Evolutionary conservation across 2,888 invertebrate genomes (phyloP).

Genomic region (Heliconius cydno): DNA sequence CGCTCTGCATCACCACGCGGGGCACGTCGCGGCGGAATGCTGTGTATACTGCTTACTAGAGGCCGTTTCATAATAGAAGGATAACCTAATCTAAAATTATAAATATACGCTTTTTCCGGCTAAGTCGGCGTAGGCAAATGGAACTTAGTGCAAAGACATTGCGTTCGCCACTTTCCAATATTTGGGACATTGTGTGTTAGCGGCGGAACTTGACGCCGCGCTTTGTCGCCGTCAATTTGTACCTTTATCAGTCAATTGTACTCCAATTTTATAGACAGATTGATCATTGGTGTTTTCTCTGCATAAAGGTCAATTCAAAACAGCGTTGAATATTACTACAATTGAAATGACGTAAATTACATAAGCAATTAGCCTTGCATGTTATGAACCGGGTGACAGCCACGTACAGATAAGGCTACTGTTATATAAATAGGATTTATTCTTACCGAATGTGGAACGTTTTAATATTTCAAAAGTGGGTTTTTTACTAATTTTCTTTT

Average conservation of each 20-base stretch:
- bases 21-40: background rate
- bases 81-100: background rate
- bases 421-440: constrained; percentile 9
- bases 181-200: too few species aligned
- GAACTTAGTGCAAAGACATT: too few species aligned
- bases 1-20: constrained; percentile 1
- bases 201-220: too few species aligned
- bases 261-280: too few species aligned
- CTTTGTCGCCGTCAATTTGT: too few species aligned
- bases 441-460: background rate
- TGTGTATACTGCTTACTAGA: background rate
- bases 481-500: background rate
- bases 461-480: background rate
- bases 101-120: background rate
- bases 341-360: constrained; percentile 8
- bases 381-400: background rate
- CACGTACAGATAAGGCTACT: background rate
- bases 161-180: too few species aligned
- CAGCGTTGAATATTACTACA: background rate
- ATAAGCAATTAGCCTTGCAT: background rate
- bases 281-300: too few species aligned
- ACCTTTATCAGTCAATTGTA: too few species aligned
- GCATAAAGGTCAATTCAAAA: background rate
- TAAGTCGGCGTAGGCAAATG: too few species aligned
- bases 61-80: background rate